Evolutionary conservation across 2,113 vertebrate genomes (phyloP), one percentile per base, ranked within the genome.

Genomic region (Tretioscincus oriximinensis): DNA sequence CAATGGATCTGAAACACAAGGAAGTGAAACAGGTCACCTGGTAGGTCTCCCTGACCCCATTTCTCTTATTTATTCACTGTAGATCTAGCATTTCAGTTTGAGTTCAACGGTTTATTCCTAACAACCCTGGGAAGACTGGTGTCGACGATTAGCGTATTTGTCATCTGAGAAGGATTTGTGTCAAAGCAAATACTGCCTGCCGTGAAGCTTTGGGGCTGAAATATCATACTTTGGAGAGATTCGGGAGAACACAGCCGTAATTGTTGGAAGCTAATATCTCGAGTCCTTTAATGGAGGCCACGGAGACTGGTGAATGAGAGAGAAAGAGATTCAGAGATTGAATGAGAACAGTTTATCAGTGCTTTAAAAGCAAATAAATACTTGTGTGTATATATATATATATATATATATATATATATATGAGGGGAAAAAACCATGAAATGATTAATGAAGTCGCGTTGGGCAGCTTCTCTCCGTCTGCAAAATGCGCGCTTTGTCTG

Each of bases 201-300:
- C 0, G 74, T 67, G 76, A 78, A 84, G 84, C 54, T 65, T 51
- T 18, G 77, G 0, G 47, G 0, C 54, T 79, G 86, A 84, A 84
- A 28, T 69, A 35, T 51, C 45, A 0, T 45, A 0, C 51, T 65
- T 80, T 73, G 0, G 75, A 31, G 49, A 51, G 77, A 73, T 49
- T 1, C 0, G 9, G 1, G 54, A 66, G 82, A 81, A 85, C 89
- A 86, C 77, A 82, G 89, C 72, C 1, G 51, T 31, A 61, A 69
- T 51, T 85, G 85, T 83, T 24, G 72, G 67, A 82, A 22, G 76
- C 28, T 1, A 80, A 84, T 87, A 89, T 54, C 28, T 61, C 58
- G 54, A 88, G 77, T 81, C 74, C 90, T 90, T 84, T 90, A 82
- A 81, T 4, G 0, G 73, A 0, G 0, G 68, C 80, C 78, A 91